phyloP scores from a whole-genome alignment of 92 coral and sea anemone species.

The Ricordea florida region DNA sequence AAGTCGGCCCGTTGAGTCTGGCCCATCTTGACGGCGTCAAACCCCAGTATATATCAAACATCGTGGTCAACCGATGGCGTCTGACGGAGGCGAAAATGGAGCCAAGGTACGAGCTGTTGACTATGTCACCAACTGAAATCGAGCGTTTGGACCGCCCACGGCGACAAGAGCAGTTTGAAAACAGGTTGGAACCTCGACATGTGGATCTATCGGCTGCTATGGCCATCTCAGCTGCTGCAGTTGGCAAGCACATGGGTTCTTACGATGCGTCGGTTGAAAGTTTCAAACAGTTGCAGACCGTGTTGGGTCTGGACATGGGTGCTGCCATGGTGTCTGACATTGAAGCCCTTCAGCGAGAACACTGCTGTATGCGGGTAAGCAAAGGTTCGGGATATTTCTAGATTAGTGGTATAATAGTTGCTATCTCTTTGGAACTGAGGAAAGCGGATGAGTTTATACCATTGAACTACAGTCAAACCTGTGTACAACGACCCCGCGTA shows the following conservation, averaged over 20 bases:
- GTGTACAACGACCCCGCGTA: too few species aligned
- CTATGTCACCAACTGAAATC: slow-evolving; percentile 63
- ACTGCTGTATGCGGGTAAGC: slow-evolving; percentile 45
- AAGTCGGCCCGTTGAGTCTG: slow-evolving; percentile 14
- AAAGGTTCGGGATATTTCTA: not conserved
- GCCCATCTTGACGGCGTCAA: slow-evolving; percentile 21
- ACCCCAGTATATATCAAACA: slow-evolving; percentile 57
- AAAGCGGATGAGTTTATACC: too few species aligned
- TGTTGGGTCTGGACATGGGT: slow-evolving; percentile 83
- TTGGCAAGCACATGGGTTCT: slow-evolving; percentile 76
- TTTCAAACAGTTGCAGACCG: slow-evolving; percentile 69
- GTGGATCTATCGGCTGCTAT: slow-evolving; percentile 86
- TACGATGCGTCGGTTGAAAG: slow-evolving; percentile 31
- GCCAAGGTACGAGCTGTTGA: slow-evolving; percentile 49
- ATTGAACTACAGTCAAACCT: too few species aligned
- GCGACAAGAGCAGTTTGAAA: slow-evolving; percentile 62
- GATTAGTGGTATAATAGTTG: not conserved
- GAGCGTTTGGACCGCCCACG: slow-evolving; percentile 68
- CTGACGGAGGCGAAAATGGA: not conserved
- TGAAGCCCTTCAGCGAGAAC: slow-evolving; percentile 6
- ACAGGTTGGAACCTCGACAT: slow-evolving; percentile 62
- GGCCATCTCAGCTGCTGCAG: slow-evolving; percentile 90
- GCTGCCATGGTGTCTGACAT: slow-evolving; percentile 53
- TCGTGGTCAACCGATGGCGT: slow-evolving; percentile 67
- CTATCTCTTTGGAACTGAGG: too few species aligned